phyloP scores from a whole-genome alignment of 1,140 invertebrate species.

The Plodia interpunctella region DNA sequence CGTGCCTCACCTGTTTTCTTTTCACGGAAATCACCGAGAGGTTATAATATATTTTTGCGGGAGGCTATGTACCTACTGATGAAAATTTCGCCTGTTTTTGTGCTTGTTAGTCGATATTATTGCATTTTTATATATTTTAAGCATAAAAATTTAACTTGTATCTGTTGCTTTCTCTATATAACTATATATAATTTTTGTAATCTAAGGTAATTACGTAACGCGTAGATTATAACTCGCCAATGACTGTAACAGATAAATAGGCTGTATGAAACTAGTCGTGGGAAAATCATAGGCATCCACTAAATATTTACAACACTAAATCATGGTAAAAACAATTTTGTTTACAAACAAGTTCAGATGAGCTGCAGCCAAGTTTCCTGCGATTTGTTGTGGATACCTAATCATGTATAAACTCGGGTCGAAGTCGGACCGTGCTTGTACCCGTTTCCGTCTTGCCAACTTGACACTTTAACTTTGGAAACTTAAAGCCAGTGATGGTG shows the following conservation, averaged over 20 bases:
- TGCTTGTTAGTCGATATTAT: too few relatives aligned
- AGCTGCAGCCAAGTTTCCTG: background rate
- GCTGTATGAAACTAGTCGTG: too few relatives aligned
- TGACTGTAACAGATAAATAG: too few relatives aligned
- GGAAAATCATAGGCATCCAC: too few relatives aligned
- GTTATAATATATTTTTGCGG: background rate
- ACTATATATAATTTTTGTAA: too few relatives aligned
- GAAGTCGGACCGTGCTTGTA: background rate
- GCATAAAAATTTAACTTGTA: too few relatives aligned
- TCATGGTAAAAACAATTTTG: too few relatives aligned
- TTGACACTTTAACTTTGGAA: constrained; percentile 5
- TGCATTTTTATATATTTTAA: too few relatives aligned
- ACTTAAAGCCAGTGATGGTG: constrained; percentile 1
- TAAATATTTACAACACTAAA: too few relatives aligned
- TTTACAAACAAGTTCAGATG: background rate
- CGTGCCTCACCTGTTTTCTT: constrained; percentile 15
- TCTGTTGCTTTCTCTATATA: too few relatives aligned
- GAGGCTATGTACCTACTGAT: background rate
- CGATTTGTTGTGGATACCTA: background rate
- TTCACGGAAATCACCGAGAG: background rate
- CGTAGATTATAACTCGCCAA: too few relatives aligned
- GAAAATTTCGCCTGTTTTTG: background rate
- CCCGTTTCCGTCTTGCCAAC: background rate
- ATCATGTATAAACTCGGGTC: background rate
- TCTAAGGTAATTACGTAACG: too few relatives aligned